Base-by-base conservation (phyloP, 1,140 invertebrate genomes). In the Sarcophaga peregrina region DNA sequence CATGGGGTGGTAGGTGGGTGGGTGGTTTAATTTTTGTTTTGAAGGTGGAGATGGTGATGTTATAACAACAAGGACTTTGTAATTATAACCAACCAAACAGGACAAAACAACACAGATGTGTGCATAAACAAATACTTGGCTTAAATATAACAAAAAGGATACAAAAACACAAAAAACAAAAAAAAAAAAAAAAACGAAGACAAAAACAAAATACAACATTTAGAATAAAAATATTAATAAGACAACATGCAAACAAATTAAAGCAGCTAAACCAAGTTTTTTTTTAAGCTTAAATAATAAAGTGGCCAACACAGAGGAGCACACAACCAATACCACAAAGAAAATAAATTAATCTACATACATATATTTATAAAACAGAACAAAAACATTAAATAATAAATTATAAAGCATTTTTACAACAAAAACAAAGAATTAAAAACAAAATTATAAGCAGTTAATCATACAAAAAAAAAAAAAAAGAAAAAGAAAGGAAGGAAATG, bases 41-140 rank as follows among this genome's bases (percentile, higher is more conserved):
- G 52, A 54, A 15, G 9, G 46, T 48, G 75, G n/a, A 78, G 75
- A 17, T 76, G 62, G 17, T 5, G 47, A 46, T 25, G 48, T 5
- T 52, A 9, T 50, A 20, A 20, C 5, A 20, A 50, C 5, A 20
- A 50, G 75, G 75, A 52, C n/a, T 37, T 37, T 37, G 25, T 37
- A 37, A 37, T 37, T 37, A 37, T 37, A 37, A 68, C 20, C 62
- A 58, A 37, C 8, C 74, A 78, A n/a, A 50, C 47, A 52, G 75
- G 75, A 50, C 50, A 78, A 15, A 62, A 72, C 62, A 72, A 72
- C 10, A 78, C 47, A 48, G n/a, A 50, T 78, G 75, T 78, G 75
- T 78, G 75, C 75, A 78, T 52, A 20, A 78, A 78, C 15, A 78
- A 78, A 68, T 20, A 20, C n/a, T 20, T 25, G 17, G 20, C 25